These are phyloP conservation scores for Sialia sialis DNA, from an alignment of 2,113 vertebrate genomes.

Conservation along the genomic window DNA sequence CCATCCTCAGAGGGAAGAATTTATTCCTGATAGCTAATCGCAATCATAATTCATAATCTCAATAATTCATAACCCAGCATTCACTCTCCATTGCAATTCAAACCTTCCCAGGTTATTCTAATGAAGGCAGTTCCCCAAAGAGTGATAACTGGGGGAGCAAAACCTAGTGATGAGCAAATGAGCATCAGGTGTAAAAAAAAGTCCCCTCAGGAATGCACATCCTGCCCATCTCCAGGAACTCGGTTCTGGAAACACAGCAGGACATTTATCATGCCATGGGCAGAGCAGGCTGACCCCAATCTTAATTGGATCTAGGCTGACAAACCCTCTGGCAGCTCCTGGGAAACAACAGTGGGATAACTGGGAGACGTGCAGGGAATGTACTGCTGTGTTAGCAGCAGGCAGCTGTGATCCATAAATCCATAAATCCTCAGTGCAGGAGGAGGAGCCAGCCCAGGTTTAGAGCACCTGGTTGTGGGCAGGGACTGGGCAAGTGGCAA, in stretches of 20 bases:
- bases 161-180: not conserved
- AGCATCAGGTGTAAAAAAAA: not conserved
- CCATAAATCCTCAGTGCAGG: not conserved
- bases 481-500: rapidly evolving
- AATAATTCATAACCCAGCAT: not conserved
- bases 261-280: not conserved
- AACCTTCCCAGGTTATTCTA: not conserved
- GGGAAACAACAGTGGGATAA: not conserved
- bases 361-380: not conserved
- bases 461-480: not conserved
- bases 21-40: not conserved
- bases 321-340: not conserved
- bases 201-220: not conserved
- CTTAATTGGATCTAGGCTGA: slow-evolving; percentile 10
- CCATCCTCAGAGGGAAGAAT: not conserved
- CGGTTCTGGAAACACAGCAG: not conserved
- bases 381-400: not conserved
- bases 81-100: not conserved
- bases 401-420: not conserved
- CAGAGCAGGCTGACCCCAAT: not conserved
- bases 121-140: not conserved
- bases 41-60: not conserved
- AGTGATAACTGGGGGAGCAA: not conserved
- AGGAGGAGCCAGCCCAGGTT: not conserved
- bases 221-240: not conserved